These are phyloP conservation scores for Teleopsis dalmanni DNA, from an alignment of 1,140 invertebrate species.

Conservation along the genomic window DNA sequence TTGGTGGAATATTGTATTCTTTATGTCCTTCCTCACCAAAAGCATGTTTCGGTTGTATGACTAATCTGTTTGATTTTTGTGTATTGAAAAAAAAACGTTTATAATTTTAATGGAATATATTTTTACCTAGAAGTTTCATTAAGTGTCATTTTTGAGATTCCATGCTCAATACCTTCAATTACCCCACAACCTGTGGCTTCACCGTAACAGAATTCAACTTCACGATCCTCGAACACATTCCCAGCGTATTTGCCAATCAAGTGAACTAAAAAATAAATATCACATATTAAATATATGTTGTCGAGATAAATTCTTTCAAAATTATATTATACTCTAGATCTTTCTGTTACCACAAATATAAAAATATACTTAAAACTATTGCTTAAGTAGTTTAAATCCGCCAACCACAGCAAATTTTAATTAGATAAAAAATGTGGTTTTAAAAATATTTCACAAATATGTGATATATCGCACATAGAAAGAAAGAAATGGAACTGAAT, in stretches of 20 bases:
- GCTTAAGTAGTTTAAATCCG: too few species aligned
- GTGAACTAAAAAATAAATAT: conserved; percentile 54
- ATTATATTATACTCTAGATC: too few species aligned
- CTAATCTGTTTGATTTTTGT: conserved; percentile 45
- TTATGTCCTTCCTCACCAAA: conserved; percentile 67
- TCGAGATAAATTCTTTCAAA: too few species aligned
- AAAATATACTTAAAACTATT: too few species aligned
- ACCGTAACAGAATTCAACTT: conserved; percentile 77
- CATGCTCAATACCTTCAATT: conserved; percentile 76
- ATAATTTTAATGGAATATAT: neutral
- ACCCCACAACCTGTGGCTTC: conserved; percentile 72
- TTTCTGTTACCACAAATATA: too few species aligned
- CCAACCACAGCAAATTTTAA: too few species aligned
- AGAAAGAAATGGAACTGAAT: too few species aligned
- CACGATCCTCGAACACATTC: conserved; percentile 65
- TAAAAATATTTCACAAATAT: too few species aligned
- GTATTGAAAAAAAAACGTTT: neutral
- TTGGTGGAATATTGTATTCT: conserved; percentile 68
- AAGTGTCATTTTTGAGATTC: conserved; percentile 73
- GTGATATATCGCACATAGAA: too few species aligned
- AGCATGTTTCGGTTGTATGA: conserved; percentile 71
- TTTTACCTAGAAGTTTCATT: conserved; percentile 63
- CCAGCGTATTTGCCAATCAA: conserved; percentile 64
- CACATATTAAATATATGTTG: conserved; percentile 5
- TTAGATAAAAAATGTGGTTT: too few species aligned